Base-by-base conservation (phyloP, 2,888 invertebrate species). In the Theodoxus fluviatilis region DNA sequence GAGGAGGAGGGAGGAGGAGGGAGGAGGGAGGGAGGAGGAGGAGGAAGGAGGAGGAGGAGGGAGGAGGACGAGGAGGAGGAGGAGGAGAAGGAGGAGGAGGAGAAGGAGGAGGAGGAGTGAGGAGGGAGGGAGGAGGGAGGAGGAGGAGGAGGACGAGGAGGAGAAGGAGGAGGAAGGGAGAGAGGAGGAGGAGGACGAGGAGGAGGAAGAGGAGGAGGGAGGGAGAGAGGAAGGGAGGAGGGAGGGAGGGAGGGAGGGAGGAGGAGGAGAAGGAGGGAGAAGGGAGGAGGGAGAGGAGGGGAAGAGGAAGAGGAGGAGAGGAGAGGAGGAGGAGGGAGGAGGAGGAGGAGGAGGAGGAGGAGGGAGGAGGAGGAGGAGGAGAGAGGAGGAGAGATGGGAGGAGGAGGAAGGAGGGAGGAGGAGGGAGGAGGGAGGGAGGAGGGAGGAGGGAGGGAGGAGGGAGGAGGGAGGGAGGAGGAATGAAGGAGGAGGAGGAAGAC, bases 191-290 rank as follows among this genome's bases (percentile, higher is more conserved):
- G 55, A 55, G 22, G 55, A 55, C 15, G 55, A 55, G 22, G 55
- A 55, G 22, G 55, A 55, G 22, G 55, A 55, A 55, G 55, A 55
- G 22, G 55, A 55, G 22, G 55, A 55, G 22, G 55, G 22, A 55
- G 55, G 22, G 22, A 25, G 22, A 55, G 55, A 55, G 22, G 22
- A n/a, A 55, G 22, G 22, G 22, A 22, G 22, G 22, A 22, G 22
- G 22, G 22, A 55, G 22, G 22, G 22, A 55, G 55, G 22, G 22
- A 25, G 22, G 22, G 55, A 55, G 22, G 55, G 22, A 55, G 55
- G 22, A 55, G n/a, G n/a, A n/a, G n/a, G n/a, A n/a, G n/a, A n/a
- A n/a, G n/a, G n/a, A n/a, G n/a, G n/a, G n/a, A n/a, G n/a, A n/a
- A n/a, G n/a, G n/a, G n/a, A n/a, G n/a, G n/a, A n/a, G n/a, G n/a